Base-by-base conservation (phyloP, 2,113 vertebrate species). In the Melanostigma gelatinosum region DNA sequence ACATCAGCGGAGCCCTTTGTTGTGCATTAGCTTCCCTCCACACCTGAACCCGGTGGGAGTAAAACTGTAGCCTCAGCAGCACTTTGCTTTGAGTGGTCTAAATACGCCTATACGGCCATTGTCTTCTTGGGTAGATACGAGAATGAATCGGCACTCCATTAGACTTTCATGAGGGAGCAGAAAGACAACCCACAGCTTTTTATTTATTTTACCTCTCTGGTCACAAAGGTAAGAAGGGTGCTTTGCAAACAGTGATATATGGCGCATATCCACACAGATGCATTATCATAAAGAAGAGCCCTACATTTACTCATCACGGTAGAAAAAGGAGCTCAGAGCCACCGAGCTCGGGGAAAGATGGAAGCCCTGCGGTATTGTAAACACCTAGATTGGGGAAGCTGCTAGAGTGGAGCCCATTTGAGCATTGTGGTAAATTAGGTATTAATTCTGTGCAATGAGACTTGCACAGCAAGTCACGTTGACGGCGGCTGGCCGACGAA, bases 121-220 rank as follows among this genome's bases (percentile, higher is more conserved):
- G 91, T 92, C 89, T 89, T 79, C 88, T 85, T 48, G 58, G 78
- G 67, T 64, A 71, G 86, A 83, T 75, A n/a, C 66, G 32, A 63
- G 84, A 79, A 86, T 94, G 91, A 90, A 91, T 93, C 92, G 90
- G 85, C 88, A 66, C 73, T 72, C 68, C 88, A 89, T 92, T 91
- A 90, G 84, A 87, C 89, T 91, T 93, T 84, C 89, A 91, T 87
- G 81, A 92, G 85, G 82, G 89, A 87, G 80, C 89, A 85, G 77
- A 79, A 86, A 83, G 87, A 89, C 91, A 88, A 77, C 83, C 84
- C 83, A 88, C 85, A 69, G 85, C 88, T 93, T 91, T 60, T 85
- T 79, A 85, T 87, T 87, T 88, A 83, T 86, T 93, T 87, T 87
- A 82, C 66, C 82, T 82, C 85, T 80, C 77, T 36, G 73, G 79